A percentile compares a stretch with the other conserved stretches of the same genome.
Conservation (phyloP, 2,888 invertebrate genomes). For the Lypha dubia region DNA sequence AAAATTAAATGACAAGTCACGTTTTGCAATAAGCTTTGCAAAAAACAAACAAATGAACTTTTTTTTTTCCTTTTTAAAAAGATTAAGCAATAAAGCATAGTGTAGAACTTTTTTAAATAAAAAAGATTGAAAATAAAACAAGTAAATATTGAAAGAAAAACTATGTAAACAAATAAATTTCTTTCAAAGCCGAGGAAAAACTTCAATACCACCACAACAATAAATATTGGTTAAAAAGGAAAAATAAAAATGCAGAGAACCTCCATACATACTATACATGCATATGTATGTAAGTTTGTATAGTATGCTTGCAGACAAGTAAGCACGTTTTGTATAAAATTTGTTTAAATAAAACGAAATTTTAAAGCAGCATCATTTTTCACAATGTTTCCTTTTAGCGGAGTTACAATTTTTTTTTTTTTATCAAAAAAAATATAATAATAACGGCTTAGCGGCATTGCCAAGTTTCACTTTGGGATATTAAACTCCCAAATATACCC, state of each 20-base stretch:
- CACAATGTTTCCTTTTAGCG: slow-evolving; percentile 5
- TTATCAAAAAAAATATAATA: slow-evolving; percentile 15
- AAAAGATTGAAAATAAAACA: slow-evolving; percentile 4
- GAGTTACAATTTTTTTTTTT: slow-evolving; percentile 29
- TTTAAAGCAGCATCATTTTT: slow-evolving; percentile 25
- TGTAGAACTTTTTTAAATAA: background rate
- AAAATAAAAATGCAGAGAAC: slow-evolving; percentile 5
- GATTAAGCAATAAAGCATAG: slow-evolving; percentile 4
- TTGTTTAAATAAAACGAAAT: slow-evolving; percentile 1
- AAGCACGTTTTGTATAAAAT: slow-evolving; percentile 40
- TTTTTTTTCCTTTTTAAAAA: background rate
- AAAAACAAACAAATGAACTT: slow-evolving; percentile 29
- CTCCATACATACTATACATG: background rate
- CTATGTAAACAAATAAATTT: slow-evolving; percentile 51
- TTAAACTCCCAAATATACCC: slow-evolving; percentile 42
- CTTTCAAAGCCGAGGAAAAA: slow-evolving; percentile 13
- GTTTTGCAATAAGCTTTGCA: slow-evolving; percentile 35
- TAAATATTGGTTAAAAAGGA: slow-evolving; percentile 59
- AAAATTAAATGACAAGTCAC: slow-evolving; percentile 56
- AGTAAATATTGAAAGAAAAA: slow-evolving; percentile 30
- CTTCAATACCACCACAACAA: slow-evolving; percentile 35
- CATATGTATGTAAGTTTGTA: background rate
- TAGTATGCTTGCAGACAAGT: slow-evolving; percentile 33
- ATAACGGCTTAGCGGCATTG: slow-evolving; percentile 44
- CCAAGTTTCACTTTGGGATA: slow-evolving; percentile 60